Conservation (phyloP, 2,888 invertebrate genomes). For the Portevinia maculata region DNA sequence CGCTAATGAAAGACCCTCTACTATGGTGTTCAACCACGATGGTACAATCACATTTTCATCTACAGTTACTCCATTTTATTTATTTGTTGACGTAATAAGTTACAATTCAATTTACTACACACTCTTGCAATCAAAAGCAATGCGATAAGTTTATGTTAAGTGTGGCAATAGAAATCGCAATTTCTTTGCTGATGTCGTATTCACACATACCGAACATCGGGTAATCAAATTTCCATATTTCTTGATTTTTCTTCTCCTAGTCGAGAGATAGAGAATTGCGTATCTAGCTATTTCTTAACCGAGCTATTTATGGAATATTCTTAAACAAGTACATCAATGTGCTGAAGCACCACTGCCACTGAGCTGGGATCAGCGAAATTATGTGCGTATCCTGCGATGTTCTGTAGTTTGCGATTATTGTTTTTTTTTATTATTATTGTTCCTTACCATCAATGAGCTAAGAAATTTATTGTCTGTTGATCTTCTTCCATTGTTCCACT, state of each 20-base stretch:
- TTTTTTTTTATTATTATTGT: conserved; percentile 30
- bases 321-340: neutral
- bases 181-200: neutral
- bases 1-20: too few species aligned
- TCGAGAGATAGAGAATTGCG: too few species aligned
- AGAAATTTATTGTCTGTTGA: conserved; percentile 1
- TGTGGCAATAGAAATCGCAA: neutral
- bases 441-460: conserved; percentile 8
- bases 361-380: conserved; percentile 10
- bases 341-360: conserved; percentile 10
- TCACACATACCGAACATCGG: neutral
- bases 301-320: neutral
- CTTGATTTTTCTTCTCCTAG: conserved; percentile 2
- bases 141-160: too few species aligned
- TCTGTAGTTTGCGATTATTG: conserved; percentile 31
- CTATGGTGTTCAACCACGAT: too few species aligned
- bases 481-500: too few species aligned
- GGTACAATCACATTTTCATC: too few species aligned
- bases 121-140: too few species aligned
- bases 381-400: neutral
- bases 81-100: too few species aligned
- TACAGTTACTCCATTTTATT: too few species aligned
- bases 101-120: too few species aligned
- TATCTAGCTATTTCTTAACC: too few species aligned
- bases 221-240: conserved; percentile 8